Conservation (phyloP, 2,888 invertebrate species). For the Lissonota sp. region DNA sequence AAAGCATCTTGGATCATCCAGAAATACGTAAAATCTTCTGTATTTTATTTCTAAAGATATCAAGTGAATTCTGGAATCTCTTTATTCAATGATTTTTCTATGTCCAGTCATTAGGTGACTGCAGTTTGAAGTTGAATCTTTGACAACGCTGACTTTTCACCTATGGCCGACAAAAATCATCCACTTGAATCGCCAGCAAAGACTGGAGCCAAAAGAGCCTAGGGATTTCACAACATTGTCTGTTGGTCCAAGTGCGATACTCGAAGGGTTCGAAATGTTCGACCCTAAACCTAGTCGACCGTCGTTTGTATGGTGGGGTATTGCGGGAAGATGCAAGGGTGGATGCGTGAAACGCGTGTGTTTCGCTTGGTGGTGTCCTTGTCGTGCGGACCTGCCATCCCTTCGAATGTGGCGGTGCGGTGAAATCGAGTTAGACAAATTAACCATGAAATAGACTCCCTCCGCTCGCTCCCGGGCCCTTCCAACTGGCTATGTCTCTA, state of each 20-base stretch:
- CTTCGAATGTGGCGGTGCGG: conserved; percentile 63
- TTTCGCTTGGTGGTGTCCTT: conserved; percentile 8
- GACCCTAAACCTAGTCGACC: conserved; percentile 53
- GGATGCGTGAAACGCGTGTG: conserved; percentile 33
- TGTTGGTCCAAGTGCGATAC: conserved; percentile 38
- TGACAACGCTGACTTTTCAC: not conserved
- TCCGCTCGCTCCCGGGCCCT: conserved; percentile 77
- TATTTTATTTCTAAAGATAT: no score
- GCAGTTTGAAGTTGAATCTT: not conserved
- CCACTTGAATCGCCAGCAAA: conserved; percentile 4
- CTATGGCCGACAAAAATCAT: not conserved
- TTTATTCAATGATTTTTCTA: no score
- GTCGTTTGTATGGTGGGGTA: conserved; percentile 36
- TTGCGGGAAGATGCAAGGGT: conserved; percentile 34
- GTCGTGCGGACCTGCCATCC: conserved; percentile 18
- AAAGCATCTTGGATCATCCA: not conserved
- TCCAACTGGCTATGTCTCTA: conserved; percentile 32
- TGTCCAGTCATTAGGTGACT: no score
- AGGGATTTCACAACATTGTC: conserved; percentile 43
- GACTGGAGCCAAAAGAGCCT: conserved; percentile 27
- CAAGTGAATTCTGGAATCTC: no score
- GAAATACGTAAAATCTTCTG: not conserved
- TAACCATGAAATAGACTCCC: conserved; percentile 85
- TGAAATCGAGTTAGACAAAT: conserved; percentile 83
- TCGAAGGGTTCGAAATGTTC: conserved; percentile 52